Evolutionary conservation across 2,888 invertebrate genomes (phyloP).

Genomic region (Allygus modestus): DNA sequence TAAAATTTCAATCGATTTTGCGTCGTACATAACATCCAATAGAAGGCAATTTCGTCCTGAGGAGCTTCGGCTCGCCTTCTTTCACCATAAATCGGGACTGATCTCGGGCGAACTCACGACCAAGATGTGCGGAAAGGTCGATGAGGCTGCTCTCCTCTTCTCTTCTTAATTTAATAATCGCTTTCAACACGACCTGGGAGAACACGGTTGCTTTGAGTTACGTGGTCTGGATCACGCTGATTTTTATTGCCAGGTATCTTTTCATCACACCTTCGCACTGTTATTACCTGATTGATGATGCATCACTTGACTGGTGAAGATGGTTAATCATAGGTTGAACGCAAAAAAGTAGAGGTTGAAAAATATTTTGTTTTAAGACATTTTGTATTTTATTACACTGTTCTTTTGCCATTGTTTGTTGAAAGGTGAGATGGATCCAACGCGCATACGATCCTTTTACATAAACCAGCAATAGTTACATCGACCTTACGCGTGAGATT

Average conservation of each 20-base stretch:
- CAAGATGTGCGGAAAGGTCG: slow-evolving; percentile 53
- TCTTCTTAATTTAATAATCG: slow-evolving; percentile 53
- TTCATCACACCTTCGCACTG: slow-evolving; percentile 9
- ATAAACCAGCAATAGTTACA: too few species aligned
- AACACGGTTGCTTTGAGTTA: slow-evolving; percentile 9
- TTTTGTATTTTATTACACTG: too few species aligned
- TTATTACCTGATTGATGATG: not conserved
- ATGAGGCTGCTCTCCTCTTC: not conserved
- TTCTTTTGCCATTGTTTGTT: too few species aligned
- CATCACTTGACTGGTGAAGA: too few species aligned
- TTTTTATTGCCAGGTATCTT: slow-evolving; percentile 6
- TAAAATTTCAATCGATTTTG: slow-evolving; percentile 41
- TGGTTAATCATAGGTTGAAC: not conserved
- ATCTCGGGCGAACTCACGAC: slow-evolving; percentile 38
- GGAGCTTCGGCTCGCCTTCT: not conserved
- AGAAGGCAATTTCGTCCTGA: slow-evolving; percentile 18
- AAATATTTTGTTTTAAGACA: too few species aligned
- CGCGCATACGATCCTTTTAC: too few species aligned
- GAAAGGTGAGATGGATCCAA: too few species aligned
- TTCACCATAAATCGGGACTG: slow-evolving; percentile 48
- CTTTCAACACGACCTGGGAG: slow-evolving; percentile 42
- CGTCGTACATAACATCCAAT: slow-evolving; percentile 22
- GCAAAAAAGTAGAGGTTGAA: too few species aligned
- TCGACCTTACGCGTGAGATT: too few species aligned
- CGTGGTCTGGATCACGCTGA: slow-evolving; percentile 4